Evolutionary conservation across 1,140 invertebrate genomes (phyloP).

Genomic region (Atta texana): DNA sequence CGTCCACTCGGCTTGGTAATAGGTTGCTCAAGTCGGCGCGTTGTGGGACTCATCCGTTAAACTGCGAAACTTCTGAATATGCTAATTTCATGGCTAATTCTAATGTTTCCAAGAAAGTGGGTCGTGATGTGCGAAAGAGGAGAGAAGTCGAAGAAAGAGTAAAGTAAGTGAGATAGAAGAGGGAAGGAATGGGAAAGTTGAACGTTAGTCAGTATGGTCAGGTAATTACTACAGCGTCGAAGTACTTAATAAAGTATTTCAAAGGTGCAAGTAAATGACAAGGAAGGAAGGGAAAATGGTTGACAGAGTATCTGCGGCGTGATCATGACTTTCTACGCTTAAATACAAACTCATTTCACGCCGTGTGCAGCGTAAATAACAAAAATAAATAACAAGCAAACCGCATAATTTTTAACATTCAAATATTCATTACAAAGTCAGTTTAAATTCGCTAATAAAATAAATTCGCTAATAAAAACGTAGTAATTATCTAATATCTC

Average conservation of each 20-base stretch:
- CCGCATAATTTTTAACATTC: background rate
- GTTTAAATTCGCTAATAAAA: constrained; percentile 34
- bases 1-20: constrained; percentile 63
- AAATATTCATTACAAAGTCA: background rate
- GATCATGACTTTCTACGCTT: constrained; percentile 36
- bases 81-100: constrained; percentile 83
- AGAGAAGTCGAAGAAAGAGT: constrained; percentile 32
- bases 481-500: background rate
- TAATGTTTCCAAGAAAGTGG: constrained; percentile 80
- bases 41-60: constrained; percentile 79
- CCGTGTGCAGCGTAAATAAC: constrained; percentile 20
- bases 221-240: constrained; percentile 76
- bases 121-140: constrained; percentile 61
- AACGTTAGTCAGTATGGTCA: constrained; percentile 74
- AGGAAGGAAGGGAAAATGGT: constrained; percentile 47
- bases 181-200: constrained; percentile 68
- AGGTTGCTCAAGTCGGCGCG: constrained; percentile 72
- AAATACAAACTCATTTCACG: background rate
- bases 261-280: constrained; percentile 76
- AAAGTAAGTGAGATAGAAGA: background rate
- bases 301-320: constrained; percentile 4
- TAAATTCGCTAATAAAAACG: background rate
- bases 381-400: constrained; percentile 4
- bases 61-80: constrained; percentile 84
- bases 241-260: constrained; percentile 80